Base-by-base conservation (phyloP, 2,888 invertebrate genomes). In the Argynnis bischoffii region DNA sequence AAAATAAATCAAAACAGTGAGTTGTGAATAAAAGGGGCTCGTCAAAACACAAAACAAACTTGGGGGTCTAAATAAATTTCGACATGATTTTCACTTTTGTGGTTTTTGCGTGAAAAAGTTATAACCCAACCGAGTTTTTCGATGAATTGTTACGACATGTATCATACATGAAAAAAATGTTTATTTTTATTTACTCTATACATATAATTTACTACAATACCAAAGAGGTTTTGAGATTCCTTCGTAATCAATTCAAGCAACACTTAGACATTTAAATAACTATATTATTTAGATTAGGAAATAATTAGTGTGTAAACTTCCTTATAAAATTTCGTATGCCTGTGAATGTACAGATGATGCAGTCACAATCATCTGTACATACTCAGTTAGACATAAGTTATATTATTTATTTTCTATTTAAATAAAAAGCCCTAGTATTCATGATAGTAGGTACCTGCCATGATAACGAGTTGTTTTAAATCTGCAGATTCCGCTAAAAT, bases 81-180 rank as follows among this genome's bases (percentile, higher is more conserved):
- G 59, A 64, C 55, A 66, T 63, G 64, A 64, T 64, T 64, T 55
- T 59, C 47, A 47, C 41, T 64, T 55, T 18, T 47, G 59, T 41
- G 69, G 60, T 69, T 69, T 70, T 69, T 63, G 53, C 21, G 55
- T 63, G 57, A 41, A 69, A 69, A 70, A 70, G 67, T 70, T 70
- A 63, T 65, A 11, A 55, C 31, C 48, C 16, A 13, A 21, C 48
- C 47, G 53, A 47, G 31, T 46, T 55, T 50, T 26, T 18, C 15
- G 18, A 64, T 18, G 60, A 35, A 60, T 65, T 66, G 47, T 66
- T 54, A 53, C 31, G 15, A 35, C 53, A 47, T 54, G 21, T 51
- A 21, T 57, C 51, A 26, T 55, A 26, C 51, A 53, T 53, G 21
- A 47, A 47, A 47, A 47, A 6, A 21, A 15, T 21, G 0, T 57